These are phyloP conservation scores for Conomelus anceps DNA, from an alignment of 2,888 invertebrate genomes.

Conservation along the genomic window DNA sequence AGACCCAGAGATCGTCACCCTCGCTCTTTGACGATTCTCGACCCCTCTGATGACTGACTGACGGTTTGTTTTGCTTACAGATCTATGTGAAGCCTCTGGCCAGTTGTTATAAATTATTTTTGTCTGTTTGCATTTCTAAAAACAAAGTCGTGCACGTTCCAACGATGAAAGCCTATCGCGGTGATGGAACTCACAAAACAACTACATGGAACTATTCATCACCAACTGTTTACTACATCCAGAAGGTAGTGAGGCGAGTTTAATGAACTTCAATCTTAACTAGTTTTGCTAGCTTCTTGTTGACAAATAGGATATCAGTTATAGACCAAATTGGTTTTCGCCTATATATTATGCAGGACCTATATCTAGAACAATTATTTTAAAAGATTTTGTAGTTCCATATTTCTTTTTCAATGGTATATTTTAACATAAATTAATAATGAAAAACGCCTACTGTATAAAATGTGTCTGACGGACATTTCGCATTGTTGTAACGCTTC, in stretches of 20 bases:
- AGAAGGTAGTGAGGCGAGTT: neutral
- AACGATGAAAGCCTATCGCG: neutral
- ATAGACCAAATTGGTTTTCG: neutral
- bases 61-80: neutral
- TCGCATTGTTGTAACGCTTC: too few relatives aligned
- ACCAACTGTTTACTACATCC: neutral
- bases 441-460: too few relatives aligned
- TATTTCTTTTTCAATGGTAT: too few relatives aligned
- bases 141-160: neutral
- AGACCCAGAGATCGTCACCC: neutral
- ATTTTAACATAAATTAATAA: too few relatives aligned
- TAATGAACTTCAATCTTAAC: neutral
- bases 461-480: too few relatives aligned
- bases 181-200: neutral
- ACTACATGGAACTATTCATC: neutral
- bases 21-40: neutral
- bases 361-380: neutral
- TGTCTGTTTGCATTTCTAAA: neutral
- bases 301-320: neutral
- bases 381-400: too few relatives aligned
- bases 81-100: neutral
- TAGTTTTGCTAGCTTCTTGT: too few relatives aligned
- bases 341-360: too few relatives aligned
- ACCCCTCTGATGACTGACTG: too few relatives aligned
- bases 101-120: neutral